Percentiles rank a stretch among this genome's conserved stretches.
Evolutionary conservation across 2,113 vertebrate genomes (phyloP).

Genomic region (Amphiprion percula): DNA sequence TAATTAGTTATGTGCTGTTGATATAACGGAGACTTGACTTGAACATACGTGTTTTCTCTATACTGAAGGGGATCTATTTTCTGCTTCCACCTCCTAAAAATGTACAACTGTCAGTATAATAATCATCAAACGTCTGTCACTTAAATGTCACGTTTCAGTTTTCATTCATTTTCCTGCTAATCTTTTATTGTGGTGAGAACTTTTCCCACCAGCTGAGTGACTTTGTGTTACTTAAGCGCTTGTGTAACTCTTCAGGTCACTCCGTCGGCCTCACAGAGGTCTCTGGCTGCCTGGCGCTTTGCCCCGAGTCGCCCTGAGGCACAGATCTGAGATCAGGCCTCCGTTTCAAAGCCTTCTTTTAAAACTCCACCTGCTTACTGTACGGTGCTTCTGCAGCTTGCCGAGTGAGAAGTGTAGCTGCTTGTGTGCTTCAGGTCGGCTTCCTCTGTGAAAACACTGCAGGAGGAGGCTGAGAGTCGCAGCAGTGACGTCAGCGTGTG

Average conservation of each 20-base stretch:
- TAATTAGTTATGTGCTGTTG: no score
- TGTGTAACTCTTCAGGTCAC: conserved; percentile 35
- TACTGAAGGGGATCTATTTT: no score
- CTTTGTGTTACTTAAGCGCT: neutral
- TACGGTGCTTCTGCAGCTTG: neutral
- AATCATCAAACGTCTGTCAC: no score
- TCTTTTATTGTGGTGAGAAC: no score
- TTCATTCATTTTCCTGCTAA: no score
- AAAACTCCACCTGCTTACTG: neutral
- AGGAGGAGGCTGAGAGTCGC: conserved; percentile 1
- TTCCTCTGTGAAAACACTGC: neutral
- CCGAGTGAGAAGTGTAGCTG: neutral
- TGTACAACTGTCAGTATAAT: no score
- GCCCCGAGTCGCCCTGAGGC: conserved; percentile 11
- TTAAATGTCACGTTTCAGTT: no score
- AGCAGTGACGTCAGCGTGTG: conserved; percentile 47
- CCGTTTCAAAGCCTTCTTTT: neutral
- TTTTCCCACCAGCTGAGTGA: no score
- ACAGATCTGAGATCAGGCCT: conserved; percentile 31
- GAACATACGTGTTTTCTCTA: no score
- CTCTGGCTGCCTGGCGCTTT: conserved; percentile 20
- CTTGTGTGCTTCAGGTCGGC: neutral
- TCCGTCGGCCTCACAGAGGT: conserved; percentile 10
- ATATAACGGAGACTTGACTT: no score
- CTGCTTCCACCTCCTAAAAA: no score